Evolutionary conservation across 2,888 invertebrate species (phyloP), one percentile per base, ranked within the genome.

Genomic region (Tanypteryx hageni): DNA sequence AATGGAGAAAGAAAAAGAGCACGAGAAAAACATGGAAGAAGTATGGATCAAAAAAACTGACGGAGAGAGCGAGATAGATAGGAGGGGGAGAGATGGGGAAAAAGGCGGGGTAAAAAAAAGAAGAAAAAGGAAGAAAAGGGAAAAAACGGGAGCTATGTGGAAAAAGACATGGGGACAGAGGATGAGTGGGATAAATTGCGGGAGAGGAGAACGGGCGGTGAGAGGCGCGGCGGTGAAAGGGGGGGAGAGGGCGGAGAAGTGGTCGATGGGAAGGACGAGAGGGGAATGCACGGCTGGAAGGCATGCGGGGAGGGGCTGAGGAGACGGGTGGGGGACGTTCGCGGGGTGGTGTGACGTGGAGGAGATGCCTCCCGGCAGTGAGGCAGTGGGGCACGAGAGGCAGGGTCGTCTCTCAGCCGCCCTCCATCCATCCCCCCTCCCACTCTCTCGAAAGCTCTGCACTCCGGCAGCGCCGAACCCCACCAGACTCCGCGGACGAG

Each of bases 371-470:
- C 57, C 57, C 18, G 89, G 89, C 89, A 89, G 89, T 89, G 89
- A 44, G 89, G 64, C 89, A 89, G 89, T 89, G 89, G 89, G 89
- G 68, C 89, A 89, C 64, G 56, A 64, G 89, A 56, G 68, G 44
- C 89, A 89, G 89, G 89, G 89, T 89, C 89, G 89, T 44, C 61
- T 61, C 61, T 14, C 3, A 44, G 2, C 31, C 9, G 0, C 81
- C 14, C 27, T 31, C 81, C 4, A 22, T 31, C 27, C 7, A 0
- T 27, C 22, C 13, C 27, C 18, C 22, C 58, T 22, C 44, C 58
- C 1, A 13, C 22, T 10, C 64, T 10, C 89, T 27, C n/a, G 22
- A 13, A 5, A 16, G 27, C 22, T 16, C 85, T 59, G 58, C 11
- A 44, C 18, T 18, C 82, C 10, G 56, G 10, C 31, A 18, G 13